A percentile compares a stretch with the other conserved stretches of the same genome.
Conservation (phyloP, 2,888 invertebrate species). For the Tethea ocularis region DNA sequence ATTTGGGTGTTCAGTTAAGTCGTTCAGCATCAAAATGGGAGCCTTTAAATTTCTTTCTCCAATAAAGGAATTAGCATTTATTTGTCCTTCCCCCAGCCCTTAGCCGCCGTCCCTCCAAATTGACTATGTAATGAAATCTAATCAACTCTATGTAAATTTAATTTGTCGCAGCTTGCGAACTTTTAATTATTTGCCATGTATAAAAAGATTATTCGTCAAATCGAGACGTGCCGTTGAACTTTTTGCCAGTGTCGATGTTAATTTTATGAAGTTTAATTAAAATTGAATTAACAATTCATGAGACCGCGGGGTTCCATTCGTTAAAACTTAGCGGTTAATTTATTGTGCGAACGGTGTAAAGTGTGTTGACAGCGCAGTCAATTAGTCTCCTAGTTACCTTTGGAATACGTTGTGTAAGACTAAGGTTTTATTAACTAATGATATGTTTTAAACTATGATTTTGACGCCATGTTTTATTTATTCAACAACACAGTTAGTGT, state of each 20-base stretch:
- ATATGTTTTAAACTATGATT: background rate
- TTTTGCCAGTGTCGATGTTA: conserved; percentile 42
- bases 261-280: conserved; percentile 62
- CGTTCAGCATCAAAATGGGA: conserved; percentile 19
- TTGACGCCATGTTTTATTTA: no score
- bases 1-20: conserved; percentile 20
- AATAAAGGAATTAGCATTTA: conserved; percentile 19
- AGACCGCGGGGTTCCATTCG: conserved; percentile 50
- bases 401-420: background rate
- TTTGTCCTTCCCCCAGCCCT: background rate
- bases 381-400: conserved; percentile 27
- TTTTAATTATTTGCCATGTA: conserved; percentile 29
- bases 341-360: conserved; percentile 24
- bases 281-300: conserved; percentile 65
- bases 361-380: conserved; percentile 19
- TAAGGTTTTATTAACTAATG: background rate
- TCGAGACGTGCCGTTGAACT: conserved; percentile 24
- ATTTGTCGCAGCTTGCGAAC: conserved; percentile 19
- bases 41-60: conserved; percentile 18
- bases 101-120: background rate
- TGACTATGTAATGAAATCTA: conserved; percentile 27
- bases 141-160: conserved; percentile 25
- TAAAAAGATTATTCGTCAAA: conserved; percentile 37
- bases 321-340: conserved; percentile 37
- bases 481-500: no score